A percentile compares a stretch with the other conserved stretches of the same genome.
These are phyloP conservation scores for Sipha maydis DNA, from an alignment of 2,888 invertebrate species.

Conservation along the genomic window DNA sequence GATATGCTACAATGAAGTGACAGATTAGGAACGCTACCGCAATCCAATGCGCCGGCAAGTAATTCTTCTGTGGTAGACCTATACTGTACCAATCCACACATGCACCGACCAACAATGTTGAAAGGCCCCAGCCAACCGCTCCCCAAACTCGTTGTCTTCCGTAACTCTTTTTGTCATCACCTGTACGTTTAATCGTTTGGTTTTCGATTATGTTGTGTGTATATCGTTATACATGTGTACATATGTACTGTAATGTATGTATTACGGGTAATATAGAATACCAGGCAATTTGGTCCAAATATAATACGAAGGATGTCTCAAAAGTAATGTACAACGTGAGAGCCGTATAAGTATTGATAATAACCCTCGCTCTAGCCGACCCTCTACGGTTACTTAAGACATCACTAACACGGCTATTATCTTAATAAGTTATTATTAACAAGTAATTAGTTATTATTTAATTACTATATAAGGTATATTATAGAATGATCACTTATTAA, in stretches of 20 bases:
- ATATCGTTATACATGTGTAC: background rate
- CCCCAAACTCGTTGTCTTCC: constrained; percentile 59
- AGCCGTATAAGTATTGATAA: background rate
- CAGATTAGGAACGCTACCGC: background rate
- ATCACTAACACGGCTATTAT: background rate
- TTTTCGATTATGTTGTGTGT: background rate
- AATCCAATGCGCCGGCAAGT: constrained; percentile 35
- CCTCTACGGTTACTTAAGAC: constrained; percentile 1
- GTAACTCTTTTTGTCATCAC: constrained; percentile 30
- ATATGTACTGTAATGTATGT: too few species aligned
- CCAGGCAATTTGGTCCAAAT: too few species aligned
- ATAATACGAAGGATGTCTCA: too few species aligned
- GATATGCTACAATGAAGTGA: constrained; percentile 2
- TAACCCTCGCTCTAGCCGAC: background rate
- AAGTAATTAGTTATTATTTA: too few species aligned
- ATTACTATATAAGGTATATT: too few species aligned
- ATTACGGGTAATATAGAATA: too few species aligned
- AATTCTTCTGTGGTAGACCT: constrained; percentile 39
- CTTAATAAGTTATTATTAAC: too few species aligned
- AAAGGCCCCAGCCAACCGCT: constrained; percentile 57
- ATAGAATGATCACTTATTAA: too few species aligned
- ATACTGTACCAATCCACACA: constrained; percentile 58
- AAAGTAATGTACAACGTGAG: too few species aligned
- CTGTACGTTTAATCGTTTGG: background rate
- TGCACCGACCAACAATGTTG: constrained; percentile 38